Evolutionary conservation across 2,797 vertebrate genomes (phyloP), one percentile per base, ranked within the genome.

Genomic region (Melanogrammus aeglefinus): DNA sequence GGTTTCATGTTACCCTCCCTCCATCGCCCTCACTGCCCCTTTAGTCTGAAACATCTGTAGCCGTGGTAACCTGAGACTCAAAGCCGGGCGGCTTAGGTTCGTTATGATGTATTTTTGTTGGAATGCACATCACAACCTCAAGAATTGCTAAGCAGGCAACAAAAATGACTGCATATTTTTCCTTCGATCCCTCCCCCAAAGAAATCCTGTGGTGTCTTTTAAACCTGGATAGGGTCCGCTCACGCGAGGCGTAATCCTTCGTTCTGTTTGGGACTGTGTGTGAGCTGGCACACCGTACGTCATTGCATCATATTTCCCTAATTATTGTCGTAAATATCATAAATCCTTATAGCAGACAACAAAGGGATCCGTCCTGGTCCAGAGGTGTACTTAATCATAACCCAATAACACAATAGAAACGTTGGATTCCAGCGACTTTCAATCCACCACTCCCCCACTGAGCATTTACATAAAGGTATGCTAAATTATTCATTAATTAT

Each of bases 401-500:
- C 66, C 76, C n/a, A 27, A 29, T 24, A 57, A 74, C 90, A 92
- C 88, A 91, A 92, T 92, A 89, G 89, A 90, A 86, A 86, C 80
- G 71, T 84, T 88, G 84, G 85, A 90, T 91, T 88, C 84, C 85
- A 78, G 70, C 80, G 86, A 89, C 86, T 92, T 89, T 87, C 85
- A 89, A 70, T 88, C 92, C 51, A 57, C 51, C 51, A 57, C 51
- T 1, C 16, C 91, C 91, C 91, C 85, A 85, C 90, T 86, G 88
- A 76, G 85, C 89, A 93, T 93, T 94, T 93, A 93, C 93, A 94
- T 94, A 93, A 92, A 92, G 91, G 85, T 47, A 88, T 90, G 89
- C 92, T 92, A 92, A 93, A 92, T 93, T 93, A 93, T 94, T 94
- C 92, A 93, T 94, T 91, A 93, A 93, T 94, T 93, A 93, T 93